Evolutionary conservation across 1,140 invertebrate species (phyloP), one percentile per base, ranked within the genome.

Genomic region (Drosophila nikananu): DNA sequence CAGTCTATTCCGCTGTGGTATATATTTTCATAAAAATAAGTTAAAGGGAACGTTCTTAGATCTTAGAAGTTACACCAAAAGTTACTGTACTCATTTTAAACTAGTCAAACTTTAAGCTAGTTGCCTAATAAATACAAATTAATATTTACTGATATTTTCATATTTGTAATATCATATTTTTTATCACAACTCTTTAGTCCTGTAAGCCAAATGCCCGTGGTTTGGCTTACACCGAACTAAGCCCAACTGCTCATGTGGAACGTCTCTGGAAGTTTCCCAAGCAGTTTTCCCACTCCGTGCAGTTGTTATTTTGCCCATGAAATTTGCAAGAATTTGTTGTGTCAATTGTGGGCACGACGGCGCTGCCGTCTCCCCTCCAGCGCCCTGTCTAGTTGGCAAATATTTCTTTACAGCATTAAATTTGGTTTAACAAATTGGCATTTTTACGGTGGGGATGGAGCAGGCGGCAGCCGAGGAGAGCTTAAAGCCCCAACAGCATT

Each of bases 311-410:
- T 70, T 81, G 74, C 77, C 70, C 71, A 82, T 65, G 44, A 80
- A 80, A 83, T 87, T 83, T 73, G 49, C 77, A 80, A 65, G 76
- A 83, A 87, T 83, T 77, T 79, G 54, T 68, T 86, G 75, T 86
- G 83, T 80, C 83, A 82, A 86, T 86, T 86, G 83, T 86, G 65
- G 58, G 42, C 46, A 61, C 49, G n/a, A 51, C 61, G 17, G 8
- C 51, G 12, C 2, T 21, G 25, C 35, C 30, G 6, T 25, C 19
- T 15, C 21, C 30, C 6, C 39, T 54, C 2, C 25, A 27, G 39
- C 60, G 48, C 21, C 27, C 57, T 60, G 75, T 68, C 75, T 79
- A 42, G 60, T 51, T 76, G 46, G 62, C 44, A 87, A 80, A 77
- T 78, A 78, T 77, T 80, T 80, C 39, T 64, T 63, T 54, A 35